Base-by-base conservation (phyloP, 2,797 vertebrate genomes). In the Triplophysa yarkandensis region DNA sequence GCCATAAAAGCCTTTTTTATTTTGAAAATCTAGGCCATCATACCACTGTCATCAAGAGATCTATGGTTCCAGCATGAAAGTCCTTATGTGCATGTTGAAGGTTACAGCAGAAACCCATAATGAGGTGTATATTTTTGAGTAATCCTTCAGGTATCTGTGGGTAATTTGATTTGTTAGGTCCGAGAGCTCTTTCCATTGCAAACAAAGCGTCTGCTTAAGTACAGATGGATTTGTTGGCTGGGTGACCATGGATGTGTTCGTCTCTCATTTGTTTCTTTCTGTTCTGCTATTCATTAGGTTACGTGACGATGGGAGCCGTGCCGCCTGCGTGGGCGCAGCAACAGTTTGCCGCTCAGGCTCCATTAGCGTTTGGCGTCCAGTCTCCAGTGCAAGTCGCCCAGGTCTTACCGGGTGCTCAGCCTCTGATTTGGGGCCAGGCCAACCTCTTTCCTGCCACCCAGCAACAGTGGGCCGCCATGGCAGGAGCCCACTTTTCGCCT, bases 231-330 rank as follows among this genome's bases (percentile, higher is more conserved):
- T 30, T 54, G 34, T 64, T 25, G 50, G 46, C 44, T 21, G 4
- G 39, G 52, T 39, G 44, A 19, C 13, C 27, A 32, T 1, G 25
- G 8, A 32, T 19, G 28, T 32, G 17, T 57, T 28, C 54, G n/a
- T 30, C 25, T 13, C 3, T 58, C 23, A 44, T 48, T 41, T 28
- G 6, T 44, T 10, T 0, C 16, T 64, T 50, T 21, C n/a, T 66
- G 48, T 44, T 10, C 3, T 28, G 21, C 62, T 52, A 0, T 68
- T n/a, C 3, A 58, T 48, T 48, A 99, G 97, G 97, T 95, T 99
- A 99, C 81, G 96, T 99, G 90, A 97, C 97, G 21, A 99, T 98
- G 97, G 97, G 97, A 89, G 94, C 97, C 52, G 96, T 98, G 67
- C 94, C 96, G 78, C 95, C 97, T 10, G 96, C 94, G 85, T 99